These are phyloP conservation scores for Argyresthia albistria DNA, from an alignment of 2,888 invertebrate species.

Conservation along the genomic window DNA sequence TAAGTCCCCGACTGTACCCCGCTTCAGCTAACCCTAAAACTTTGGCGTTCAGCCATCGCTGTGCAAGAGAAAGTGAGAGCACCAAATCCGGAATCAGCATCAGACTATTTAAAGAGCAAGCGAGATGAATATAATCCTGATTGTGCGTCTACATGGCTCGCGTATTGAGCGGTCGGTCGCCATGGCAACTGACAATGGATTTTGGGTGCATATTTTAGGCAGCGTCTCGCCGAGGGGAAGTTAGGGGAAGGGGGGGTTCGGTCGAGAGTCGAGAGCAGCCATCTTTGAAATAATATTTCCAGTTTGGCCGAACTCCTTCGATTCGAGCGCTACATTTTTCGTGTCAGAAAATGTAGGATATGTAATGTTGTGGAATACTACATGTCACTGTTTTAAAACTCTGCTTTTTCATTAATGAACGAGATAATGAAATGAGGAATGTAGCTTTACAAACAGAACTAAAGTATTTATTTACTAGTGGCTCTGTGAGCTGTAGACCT, in stretches of 20 bases:
- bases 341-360: slow-evolving; percentile 32
- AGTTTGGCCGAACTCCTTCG: slow-evolving; percentile 60
- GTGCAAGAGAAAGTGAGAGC: slow-evolving; percentile 40
- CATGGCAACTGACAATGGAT: slow-evolving; percentile 72
- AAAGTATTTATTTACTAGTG: too few species aligned
- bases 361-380: slow-evolving; percentile 20
- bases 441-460: too few species aligned
- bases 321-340: slow-evolving; percentile 39
- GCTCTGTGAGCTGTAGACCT: too few species aligned
- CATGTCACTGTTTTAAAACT: too few species aligned
- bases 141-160: slow-evolving; percentile 41
- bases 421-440: too few species aligned
- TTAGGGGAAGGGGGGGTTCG: slow-evolving; percentile 28
- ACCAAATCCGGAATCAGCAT: slow-evolving; percentile 50
- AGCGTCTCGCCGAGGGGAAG: slow-evolving; percentile 43
- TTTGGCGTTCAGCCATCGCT: slow-evolving; percentile 59
- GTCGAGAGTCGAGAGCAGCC: slow-evolving; percentile 52
- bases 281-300: slow-evolving; percentile 72
- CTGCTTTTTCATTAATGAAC: too few species aligned
- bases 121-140: slow-evolving; percentile 57
- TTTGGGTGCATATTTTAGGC: slow-evolving; percentile 73
- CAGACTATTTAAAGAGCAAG: slow-evolving; percentile 49
- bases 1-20: slow-evolving; percentile 19
- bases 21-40: slow-evolving; percentile 54
- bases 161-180: slow-evolving; percentile 66